Base-by-base conservation (phyloP, 2,888 invertebrate genomes). In the Doris montereyensis region DNA sequence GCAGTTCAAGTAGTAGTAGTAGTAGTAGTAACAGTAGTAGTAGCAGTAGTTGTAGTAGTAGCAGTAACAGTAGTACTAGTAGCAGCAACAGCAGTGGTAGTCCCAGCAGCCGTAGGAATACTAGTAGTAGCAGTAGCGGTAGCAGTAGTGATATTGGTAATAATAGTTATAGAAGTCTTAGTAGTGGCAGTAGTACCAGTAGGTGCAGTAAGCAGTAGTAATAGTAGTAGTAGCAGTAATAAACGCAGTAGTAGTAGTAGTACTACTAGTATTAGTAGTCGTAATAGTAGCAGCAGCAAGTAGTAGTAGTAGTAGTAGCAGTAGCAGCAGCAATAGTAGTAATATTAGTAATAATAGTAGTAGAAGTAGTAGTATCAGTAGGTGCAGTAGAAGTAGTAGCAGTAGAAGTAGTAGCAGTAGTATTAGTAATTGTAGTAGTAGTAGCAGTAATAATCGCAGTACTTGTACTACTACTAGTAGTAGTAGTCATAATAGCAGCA, bases 1-100 rank as follows among this genome's bases (percentile, higher is more conserved):
- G n/a, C n/a, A n/a, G n/a, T n/a, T n/a, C 57, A 24, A 73, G 73
- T 52, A 73, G 57, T 52, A 73, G 73, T 52, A 73, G 73, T 52
- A 73, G 73, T 52, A 73, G 73, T 52, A 73, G 73, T 52, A 73
- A 26, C 24, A 52, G 73, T 52, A 52, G 73, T 52, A 52, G 57
- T 52, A n/a, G n/a, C n/a, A n/a, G 73, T 52, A 52, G 73, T 24
- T 52, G 73, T 52, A 73, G 57, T 52, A 73, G 57, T 52, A 73
- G 73, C 24, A 73, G 73, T 52, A 73, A 57, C 24, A 52, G 73
- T 52, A 73, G 73, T 52, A 73, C 57, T 52, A 73, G 73, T 52
- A 73, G 73, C 24, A 73, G 73, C 24, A 73, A 57, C 8, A 73
- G 73, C 8, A 73, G 73, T 26, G 57, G 73, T 52, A 52, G 73